Evolutionary conservation across 1,140 invertebrate species (phyloP).

Genomic region (Calephelis nemesis): DNA sequence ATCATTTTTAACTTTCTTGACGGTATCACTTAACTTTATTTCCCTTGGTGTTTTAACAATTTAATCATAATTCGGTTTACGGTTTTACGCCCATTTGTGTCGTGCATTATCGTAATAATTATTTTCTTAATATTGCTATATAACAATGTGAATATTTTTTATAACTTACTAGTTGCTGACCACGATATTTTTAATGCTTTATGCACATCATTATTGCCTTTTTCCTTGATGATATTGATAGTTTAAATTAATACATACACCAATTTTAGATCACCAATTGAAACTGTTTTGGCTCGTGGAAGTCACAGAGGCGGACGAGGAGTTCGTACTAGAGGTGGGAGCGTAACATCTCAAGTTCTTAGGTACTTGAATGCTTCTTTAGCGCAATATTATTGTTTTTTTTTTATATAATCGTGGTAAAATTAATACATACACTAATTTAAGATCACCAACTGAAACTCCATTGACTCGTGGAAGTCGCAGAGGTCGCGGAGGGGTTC

Average conservation of each 20-base stretch:
- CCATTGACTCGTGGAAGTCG: no score
- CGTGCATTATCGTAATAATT: not conserved
- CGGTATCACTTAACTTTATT: not conserved
- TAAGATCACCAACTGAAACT: no score
- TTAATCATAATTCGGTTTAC: conserved; percentile 5
- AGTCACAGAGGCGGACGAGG: not conserved
- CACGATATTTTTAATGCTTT: not conserved
- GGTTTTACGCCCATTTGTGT: conserved; percentile 1
- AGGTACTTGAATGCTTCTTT: not conserved
- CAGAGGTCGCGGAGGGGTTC: no score
- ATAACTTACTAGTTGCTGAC: not conserved
- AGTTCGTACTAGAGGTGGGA: conserved; percentile 1
- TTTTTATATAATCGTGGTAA: no score
- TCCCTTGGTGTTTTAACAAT: conserved; percentile 2
- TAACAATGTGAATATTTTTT: conserved; percentile 2
- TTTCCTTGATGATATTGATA: conserved; percentile 3
- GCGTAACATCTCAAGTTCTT: not conserved
- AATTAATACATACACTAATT: no score
- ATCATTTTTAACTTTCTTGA: conserved; percentile 5
- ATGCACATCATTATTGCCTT: not conserved
- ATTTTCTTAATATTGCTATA: not conserved
- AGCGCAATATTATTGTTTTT: not conserved
- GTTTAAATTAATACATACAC: conserved; percentile 5
- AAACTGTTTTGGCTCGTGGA: not conserved
- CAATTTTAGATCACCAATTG: conserved; percentile 9